phyloP scores from a whole-genome alignment of 1,140 invertebrate species.

The Drosophila sechellia region DNA sequence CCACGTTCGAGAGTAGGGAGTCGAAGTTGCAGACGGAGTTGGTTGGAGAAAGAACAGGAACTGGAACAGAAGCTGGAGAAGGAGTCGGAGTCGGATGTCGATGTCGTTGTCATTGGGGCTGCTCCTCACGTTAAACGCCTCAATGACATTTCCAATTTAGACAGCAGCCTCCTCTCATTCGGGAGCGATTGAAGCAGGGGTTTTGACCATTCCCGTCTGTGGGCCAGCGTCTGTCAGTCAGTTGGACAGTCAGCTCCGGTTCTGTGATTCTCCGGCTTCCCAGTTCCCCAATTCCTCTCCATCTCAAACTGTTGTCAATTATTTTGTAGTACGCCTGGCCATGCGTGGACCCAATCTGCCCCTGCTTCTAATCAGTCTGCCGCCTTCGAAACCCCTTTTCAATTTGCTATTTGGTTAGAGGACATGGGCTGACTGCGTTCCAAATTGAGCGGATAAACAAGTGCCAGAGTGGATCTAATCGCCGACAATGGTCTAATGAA shows the following conservation, averaged over 20 bases:
- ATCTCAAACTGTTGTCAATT: conserved; percentile 63
- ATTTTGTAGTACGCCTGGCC: conserved; percentile 60
- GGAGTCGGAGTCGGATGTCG: conserved; percentile 28
- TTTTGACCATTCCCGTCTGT: conserved; percentile 68
- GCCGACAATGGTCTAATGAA: conserved; percentile 50
- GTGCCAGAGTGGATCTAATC: conserved; percentile 37
- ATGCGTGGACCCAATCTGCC: conserved; percentile 52
- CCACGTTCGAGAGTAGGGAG: conserved; percentile 14
- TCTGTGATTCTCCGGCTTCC: background rate
- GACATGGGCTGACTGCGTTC: conserved; percentile 40
- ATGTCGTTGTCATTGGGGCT: conserved; percentile 57
- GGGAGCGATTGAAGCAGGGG: conserved; percentile 34
- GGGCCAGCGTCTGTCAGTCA: conserved; percentile 64
- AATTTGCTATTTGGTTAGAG: conserved; percentile 75
- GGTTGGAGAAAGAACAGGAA: background rate
- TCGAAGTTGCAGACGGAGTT: conserved; percentile 24
- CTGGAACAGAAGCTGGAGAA: background rate
- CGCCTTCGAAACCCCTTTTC: conserved; percentile 52
- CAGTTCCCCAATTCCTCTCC: background rate
- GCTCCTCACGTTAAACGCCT: conserved; percentile 77
- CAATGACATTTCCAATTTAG: conserved; percentile 83
- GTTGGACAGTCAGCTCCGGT: conserved; percentile 32
- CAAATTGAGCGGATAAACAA: conserved; percentile 73
- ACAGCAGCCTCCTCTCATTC: conserved; percentile 43
- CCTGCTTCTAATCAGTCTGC: background rate